These are phyloP conservation scores for Callionymus lyra DNA, from an alignment of 2,113 vertebrate genomes.

Conservation along the genomic window DNA sequence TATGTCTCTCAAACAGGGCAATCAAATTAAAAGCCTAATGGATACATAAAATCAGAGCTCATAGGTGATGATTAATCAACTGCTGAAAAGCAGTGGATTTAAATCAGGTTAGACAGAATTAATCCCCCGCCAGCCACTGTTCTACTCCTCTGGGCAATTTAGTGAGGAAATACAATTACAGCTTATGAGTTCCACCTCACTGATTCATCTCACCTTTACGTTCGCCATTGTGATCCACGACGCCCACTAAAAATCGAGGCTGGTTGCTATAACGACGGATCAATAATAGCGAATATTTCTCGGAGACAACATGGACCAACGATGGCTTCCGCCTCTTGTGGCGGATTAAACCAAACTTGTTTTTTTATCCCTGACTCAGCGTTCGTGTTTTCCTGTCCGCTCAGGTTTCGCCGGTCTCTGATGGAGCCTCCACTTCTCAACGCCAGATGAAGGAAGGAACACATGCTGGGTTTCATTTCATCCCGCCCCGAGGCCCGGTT, in stretches of 20 bases:
- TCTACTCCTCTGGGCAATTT: conserved; percentile 64
- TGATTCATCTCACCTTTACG: conserved; percentile 49
- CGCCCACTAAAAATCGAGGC: background rate
- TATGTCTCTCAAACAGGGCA: conserved; percentile 58
- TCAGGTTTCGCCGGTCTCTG: conserved; percentile 11
- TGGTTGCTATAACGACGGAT: too few species aligned
- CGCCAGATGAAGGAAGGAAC: conserved; percentile 13
- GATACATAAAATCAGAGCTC: conserved; percentile 65
- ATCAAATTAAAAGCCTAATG: conserved; percentile 64
- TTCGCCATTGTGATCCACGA: conserved; percentile 22
- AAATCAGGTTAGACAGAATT: conserved; percentile 68
- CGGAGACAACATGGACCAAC: too few species aligned
- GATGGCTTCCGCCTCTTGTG: too few species aligned
- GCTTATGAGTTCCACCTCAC: conserved; percentile 57
- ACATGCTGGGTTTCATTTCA: conserved; percentile 8
- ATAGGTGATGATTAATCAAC: conserved; percentile 69
- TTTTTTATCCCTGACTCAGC: conserved; percentile 6
- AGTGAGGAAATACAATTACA: conserved; percentile 68
- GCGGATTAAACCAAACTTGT: conserved; percentile 25
- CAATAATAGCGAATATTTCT: too few species aligned
- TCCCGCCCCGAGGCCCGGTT: conserved; percentile 8
- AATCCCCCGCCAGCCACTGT: conserved; percentile 57
- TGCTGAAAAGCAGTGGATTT: conserved; percentile 57
- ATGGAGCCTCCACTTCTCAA: conserved; percentile 4
- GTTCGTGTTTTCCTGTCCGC: conserved; percentile 23